Conservation (phyloP, 2,797 vertebrate species). For the Thunnus albacares region DNA sequence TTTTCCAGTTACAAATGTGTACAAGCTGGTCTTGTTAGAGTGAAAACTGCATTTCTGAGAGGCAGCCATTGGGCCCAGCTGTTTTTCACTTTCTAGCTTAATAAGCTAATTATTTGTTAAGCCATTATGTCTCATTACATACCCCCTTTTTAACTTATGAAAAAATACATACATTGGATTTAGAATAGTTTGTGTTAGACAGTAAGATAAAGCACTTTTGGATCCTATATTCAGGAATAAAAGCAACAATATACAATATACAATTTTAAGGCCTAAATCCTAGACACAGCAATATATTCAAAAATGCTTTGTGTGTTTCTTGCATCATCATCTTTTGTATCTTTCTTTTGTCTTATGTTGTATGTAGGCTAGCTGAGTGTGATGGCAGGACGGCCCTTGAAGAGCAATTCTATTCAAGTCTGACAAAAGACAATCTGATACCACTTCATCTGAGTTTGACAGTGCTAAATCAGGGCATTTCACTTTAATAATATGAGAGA, state of each 20-base stretch:
- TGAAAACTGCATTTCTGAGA: too few relatives aligned
- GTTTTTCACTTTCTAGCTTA: too few relatives aligned
- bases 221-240: background rate
- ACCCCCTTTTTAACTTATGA: background rate
- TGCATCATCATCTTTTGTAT: background rate
- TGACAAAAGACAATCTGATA: background rate
- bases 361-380: background rate
- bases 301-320: background rate
- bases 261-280: background rate
- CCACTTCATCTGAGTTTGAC: constrained; percentile 8
- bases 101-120: too few relatives aligned
- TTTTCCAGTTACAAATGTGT: too few relatives aligned
- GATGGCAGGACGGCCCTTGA: background rate
- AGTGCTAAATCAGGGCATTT: background rate
- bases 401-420: background rate
- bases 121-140: background rate
- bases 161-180: too few relatives aligned
- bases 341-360: too few relatives aligned
- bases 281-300: background rate
- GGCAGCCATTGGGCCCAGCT: background rate
- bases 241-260: background rate
- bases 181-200: background rate
- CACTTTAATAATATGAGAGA: background rate
- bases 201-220: background rate
- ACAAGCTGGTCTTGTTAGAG: too few relatives aligned